phyloP scores from a whole-genome alignment of 2,888 invertebrate genomes.

The Poecilus cupreus region DNA sequence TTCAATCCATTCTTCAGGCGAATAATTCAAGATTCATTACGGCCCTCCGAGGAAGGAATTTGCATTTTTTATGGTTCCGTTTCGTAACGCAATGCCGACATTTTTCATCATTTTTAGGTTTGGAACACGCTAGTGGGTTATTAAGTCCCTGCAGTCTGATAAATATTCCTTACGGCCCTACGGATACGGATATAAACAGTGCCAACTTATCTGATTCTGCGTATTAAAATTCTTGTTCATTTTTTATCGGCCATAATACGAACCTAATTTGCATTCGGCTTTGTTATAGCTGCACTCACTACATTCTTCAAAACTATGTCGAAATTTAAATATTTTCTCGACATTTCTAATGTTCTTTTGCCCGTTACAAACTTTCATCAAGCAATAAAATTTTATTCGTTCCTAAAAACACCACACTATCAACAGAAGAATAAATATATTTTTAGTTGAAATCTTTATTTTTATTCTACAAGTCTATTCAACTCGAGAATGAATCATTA shows the following conservation, averaged over 20 bases:
- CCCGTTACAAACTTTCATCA: background rate
- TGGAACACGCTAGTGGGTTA: conserved; percentile 8
- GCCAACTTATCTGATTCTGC: conserved; percentile 6
- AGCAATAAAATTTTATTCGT: conserved; percentile 8
- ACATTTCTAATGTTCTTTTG: conserved; percentile 15
- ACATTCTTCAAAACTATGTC: conserved; percentile 29
- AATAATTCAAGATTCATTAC: conserved; percentile 6
- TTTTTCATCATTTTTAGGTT: conserved; percentile 19
- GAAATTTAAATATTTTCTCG: conserved; percentile 33
- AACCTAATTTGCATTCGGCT: conserved; percentile 11
- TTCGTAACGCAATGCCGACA: background rate
- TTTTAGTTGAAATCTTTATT: no score
- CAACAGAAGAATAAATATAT: no score
- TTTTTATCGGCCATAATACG: conserved; percentile 9
- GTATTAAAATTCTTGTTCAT: conserved; percentile 28
- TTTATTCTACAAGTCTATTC: no score
- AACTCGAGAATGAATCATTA: no score
- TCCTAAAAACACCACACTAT: background rate
- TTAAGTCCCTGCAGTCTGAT: conserved; percentile 31
- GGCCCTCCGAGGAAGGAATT: background rate
- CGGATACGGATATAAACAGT: conserved; percentile 19
- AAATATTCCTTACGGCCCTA: conserved; percentile 10
- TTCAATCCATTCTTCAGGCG: background rate
- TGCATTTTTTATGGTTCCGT: background rate
- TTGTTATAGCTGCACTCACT: background rate